Conservation (phyloP, 1,140 invertebrate species). For the Drosophila jambulina region DNA sequence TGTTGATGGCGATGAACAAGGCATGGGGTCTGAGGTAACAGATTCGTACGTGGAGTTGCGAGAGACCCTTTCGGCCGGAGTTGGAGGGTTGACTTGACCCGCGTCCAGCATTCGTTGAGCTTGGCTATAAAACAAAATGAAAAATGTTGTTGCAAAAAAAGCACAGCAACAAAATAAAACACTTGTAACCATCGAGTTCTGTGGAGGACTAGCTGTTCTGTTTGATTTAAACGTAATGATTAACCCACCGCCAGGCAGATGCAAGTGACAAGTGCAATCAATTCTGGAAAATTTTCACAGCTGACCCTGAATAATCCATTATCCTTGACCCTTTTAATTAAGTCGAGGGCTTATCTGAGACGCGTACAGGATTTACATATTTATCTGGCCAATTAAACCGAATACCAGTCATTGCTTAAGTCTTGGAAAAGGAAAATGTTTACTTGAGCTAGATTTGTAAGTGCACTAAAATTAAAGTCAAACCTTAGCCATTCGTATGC, state of each 20-base stretch:
- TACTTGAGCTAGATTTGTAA: background rate
- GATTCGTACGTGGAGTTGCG: slow-evolving; percentile 46
- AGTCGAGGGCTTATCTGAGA: slow-evolving; percentile 24
- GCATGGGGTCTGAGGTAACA: slow-evolving; percentile 43
- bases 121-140: slow-evolving; percentile 76
- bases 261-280: slow-evolving; percentile 57
- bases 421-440: slow-evolving; percentile 30
- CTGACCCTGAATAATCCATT: slow-evolving; percentile 46
- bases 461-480: background rate
- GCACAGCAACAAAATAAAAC: slow-evolving; percentile 26
- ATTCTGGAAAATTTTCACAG: slow-evolving; percentile 63
- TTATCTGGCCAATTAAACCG: slow-evolving; percentile 41
- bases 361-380: slow-evolving; percentile 48
- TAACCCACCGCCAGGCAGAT: slow-evolving; percentile 50
- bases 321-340: slow-evolving; percentile 60
- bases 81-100: slow-evolving; percentile 62
- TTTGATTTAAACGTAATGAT: slow-evolving; percentile 81
- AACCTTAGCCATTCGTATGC: background rate
- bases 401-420: slow-evolving; percentile 6
- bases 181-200: slow-evolving; percentile 44
- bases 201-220: slow-evolving; percentile 44
- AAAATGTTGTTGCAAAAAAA: slow-evolving; percentile 76
- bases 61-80: slow-evolving; percentile 36
- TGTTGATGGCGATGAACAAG: slow-evolving; percentile 56
- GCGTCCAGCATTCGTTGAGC: slow-evolving; percentile 46